Evolutionary conservation across 1,140 invertebrate species (phyloP), one percentile per base, ranked within the genome.

Genomic region (Akabosia matsudoensis): DNA sequence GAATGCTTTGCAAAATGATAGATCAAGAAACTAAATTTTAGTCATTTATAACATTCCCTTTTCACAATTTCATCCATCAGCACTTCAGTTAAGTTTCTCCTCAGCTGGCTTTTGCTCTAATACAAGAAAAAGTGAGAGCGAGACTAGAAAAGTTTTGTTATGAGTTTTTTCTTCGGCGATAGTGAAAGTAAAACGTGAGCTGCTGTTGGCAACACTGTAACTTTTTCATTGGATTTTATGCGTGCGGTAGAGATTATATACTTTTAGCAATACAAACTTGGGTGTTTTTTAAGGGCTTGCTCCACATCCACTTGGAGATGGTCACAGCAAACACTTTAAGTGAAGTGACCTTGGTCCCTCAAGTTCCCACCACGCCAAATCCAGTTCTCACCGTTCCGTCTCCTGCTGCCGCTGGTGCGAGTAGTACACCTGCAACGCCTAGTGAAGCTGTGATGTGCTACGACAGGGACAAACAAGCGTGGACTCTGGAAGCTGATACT

Each of bases 381-480:
- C 33, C 33, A 18, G 70, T 34, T 4, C 33, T 51, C 18, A 45
- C 37, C 18, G 70, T 72, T 72, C 33, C 33, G 18, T 37, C 51
- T 28, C 24, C 74, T 18, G 22, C 76, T 85, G 0, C 82, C n/a
- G n/a, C n/a, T n/a, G n/a, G n/a, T 84, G 0, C 79, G 2, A 51
- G n/a, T 22, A 67, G 31, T 64, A n/a, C 37, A 10, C 64, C 54
- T n/a, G 2, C 74, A 33, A 86, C 89, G 0, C 86, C 88, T 3
- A 81, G 72, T 75, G 71, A 73, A 54, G 82, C 84, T 0, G 88
- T 90, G 0, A 91, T 92, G 22, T 93, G 92, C 83, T 94, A 93
- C 84, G 93, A 95, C 84, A 86, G 92, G 0, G 93, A 95, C 83
- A 93, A 94, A 79, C 91, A 92, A 82, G 92, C 91, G 0, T 96